Conservation (phyloP, 2,888 invertebrate species). For the Andrena bucephala region DNA sequence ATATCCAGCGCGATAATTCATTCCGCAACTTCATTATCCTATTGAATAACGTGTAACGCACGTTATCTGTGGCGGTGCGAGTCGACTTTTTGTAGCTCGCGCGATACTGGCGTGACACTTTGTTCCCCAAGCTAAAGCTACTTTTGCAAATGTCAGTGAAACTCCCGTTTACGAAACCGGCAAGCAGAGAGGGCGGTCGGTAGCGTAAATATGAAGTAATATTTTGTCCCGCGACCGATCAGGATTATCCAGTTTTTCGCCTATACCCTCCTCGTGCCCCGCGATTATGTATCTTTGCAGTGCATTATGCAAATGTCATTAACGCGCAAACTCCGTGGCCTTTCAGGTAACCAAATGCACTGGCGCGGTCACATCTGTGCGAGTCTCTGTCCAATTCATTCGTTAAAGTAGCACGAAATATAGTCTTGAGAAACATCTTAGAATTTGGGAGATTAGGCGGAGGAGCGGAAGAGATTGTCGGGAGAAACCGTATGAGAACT, state of each 20-base stretch:
- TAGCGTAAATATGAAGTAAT: conserved; percentile 27
- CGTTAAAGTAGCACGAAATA: neutral
- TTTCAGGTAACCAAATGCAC: conserved; percentile 8
- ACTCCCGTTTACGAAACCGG: conserved; percentile 56
- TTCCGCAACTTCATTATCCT: neutral
- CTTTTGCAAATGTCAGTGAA: conserved; percentile 56
- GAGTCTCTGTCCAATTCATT: neutral
- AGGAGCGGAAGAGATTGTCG: neutral
- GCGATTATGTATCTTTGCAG: conserved; percentile 15
- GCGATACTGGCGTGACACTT: conserved; percentile 32
- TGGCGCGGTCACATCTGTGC: neutral
- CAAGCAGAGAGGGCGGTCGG: conserved; percentile 9
- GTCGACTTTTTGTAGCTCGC: conserved; percentile 32
- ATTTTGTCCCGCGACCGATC: conserved; percentile 32
- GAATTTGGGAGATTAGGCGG: conserved; percentile 12
- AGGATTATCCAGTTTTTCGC: conserved; percentile 51
- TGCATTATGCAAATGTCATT: conserved; percentile 42
- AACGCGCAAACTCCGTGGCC: conserved; percentile 13
- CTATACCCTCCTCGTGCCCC: conserved; percentile 2
- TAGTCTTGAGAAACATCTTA: neutral
- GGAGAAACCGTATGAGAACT: conserved; percentile 3
- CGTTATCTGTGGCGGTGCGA: conserved; percentile 42
- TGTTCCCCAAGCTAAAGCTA: conserved; percentile 21
- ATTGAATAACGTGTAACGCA: conserved; percentile 23
- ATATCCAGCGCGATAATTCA: neutral